Evolutionary conservation across 1,140 invertebrate species (phyloP), one percentile per base, ranked within the genome.

Genomic region (Cydia amplana): DNA sequence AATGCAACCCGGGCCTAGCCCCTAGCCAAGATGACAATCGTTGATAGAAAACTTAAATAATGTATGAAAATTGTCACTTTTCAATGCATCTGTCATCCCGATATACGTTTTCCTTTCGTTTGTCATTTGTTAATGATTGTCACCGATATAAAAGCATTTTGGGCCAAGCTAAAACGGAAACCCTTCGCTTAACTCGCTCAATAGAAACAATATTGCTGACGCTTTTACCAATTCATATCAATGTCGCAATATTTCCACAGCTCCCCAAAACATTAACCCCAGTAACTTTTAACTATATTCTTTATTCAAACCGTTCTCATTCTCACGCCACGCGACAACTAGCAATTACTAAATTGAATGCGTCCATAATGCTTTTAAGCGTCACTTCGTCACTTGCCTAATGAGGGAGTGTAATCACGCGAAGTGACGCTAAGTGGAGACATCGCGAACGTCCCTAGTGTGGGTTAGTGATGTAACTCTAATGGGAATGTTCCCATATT

Each of bases 311-410:
- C 28, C 36, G 16, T 40, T 70, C 65, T 40, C 65, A 70, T 40
- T 70, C 65, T 40, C 65, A 70, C 65, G 65, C 28, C 65, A 70
- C 65, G 65, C 65, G 65, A 36, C 64, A 67, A 67, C 65, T 18
- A 70, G 65, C 32, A 70, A 70, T 70, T 70, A 70, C 65, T 70
- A 70, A 70, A 70, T 70, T 70, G 65, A 70, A 70, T 70, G 65
- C 65, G 65, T 70, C 36, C 10, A 70, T 70, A 70, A 70, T 70
- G 32, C 65, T 70, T 70, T 70, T 70, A 70, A 70, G 65, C 65
- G 65, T 70, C 65, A 70, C 65, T 70, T 70, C 55, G 55, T 60
- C 55, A 60, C 55, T 60, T 18, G 28, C 18, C 32, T 70, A 70
- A 70, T 70, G 65, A 70, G 65, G 65, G 65, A 36, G 65, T 70